Conservation (phyloP, 2,113 vertebrate species). For the Anhinga anhinga region DNA sequence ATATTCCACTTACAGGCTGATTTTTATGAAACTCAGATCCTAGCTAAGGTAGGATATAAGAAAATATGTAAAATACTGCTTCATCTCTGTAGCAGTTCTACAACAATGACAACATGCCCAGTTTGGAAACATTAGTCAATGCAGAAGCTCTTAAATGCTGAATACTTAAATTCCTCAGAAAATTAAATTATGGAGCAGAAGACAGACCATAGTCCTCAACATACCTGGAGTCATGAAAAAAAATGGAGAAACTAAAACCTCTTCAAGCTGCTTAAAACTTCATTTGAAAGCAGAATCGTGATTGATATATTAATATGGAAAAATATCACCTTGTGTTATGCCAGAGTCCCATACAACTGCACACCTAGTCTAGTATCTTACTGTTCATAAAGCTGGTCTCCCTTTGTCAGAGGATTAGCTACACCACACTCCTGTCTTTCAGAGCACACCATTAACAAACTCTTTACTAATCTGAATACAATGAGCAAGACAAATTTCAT, state of each 20-base stretch:
- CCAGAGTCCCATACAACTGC: background rate
- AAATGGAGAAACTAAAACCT: background rate
- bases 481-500: background rate
- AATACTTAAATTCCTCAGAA: background rate
- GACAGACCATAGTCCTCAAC: background rate
- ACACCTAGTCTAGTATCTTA: background rate
- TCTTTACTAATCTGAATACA: background rate
- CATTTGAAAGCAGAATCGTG: background rate
- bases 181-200: background rate
- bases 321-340: background rate
- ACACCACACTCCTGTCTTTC: background rate
- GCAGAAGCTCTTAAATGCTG: background rate
- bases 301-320: background rate
- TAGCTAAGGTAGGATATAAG: background rate
- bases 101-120: rapidly evolving
- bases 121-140: background rate
- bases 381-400: background rate
- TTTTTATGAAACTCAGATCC: background rate
- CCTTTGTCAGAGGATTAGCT: background rate
- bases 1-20: background rate
- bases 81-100: background rate
- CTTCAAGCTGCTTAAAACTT: background rate
- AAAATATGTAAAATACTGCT: background rate
- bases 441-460: background rate
- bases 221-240: background rate